Percentiles rank a stretch among this genome's conserved stretches.
phyloP scores from a whole-genome alignment of 2,888 invertebrate genomes.

The Hypolimnas misippus region DNA sequence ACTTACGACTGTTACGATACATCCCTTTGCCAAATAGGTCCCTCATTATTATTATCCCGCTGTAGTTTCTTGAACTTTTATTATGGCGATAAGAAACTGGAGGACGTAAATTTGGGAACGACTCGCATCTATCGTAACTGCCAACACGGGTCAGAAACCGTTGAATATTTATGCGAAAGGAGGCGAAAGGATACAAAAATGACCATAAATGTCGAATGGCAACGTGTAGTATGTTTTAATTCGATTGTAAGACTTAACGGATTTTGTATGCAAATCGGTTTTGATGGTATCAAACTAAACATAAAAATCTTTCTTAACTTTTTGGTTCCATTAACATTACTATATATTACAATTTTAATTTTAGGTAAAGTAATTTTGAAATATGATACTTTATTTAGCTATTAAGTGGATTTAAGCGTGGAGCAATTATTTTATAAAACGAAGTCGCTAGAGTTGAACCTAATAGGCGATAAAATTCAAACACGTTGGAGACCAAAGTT shows the following conservation, averaged over 20 bases:
- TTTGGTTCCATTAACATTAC: neutral
- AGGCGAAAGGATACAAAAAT: slow-evolving; percentile 28
- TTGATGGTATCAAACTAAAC: slow-evolving; percentile 15
- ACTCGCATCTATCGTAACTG: slow-evolving; percentile 32
- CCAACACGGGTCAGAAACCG: slow-evolving; percentile 41
- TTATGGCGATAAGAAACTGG: slow-evolving; percentile 36
- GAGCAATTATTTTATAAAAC: too few relatives aligned
- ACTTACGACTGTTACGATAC: slow-evolving; percentile 65
- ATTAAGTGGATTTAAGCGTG: too few relatives aligned
- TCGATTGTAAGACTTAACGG: slow-evolving; percentile 14
- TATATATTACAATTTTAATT: neutral
- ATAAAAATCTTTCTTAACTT: slow-evolving; percentile 8
- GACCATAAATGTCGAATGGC: slow-evolving; percentile 13
- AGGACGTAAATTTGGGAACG: slow-evolving; percentile 37
- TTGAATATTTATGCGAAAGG: slow-evolving; percentile 33
- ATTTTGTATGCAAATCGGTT: slow-evolving; percentile 16
- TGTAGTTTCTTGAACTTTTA: slow-evolving; percentile 36
- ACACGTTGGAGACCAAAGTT: neutral
- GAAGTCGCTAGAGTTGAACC: too few relatives aligned
- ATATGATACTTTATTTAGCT: neutral
- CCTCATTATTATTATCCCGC: slow-evolving; percentile 36
- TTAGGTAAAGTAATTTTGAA: neutral
- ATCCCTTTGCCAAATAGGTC: slow-evolving; percentile 71
- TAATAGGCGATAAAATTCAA: neutral
- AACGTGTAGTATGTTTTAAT: slow-evolving; percentile 22